phyloP scores from a whole-genome alignment of 2,888 invertebrate species.

The Deilephila porcellus region DNA sequence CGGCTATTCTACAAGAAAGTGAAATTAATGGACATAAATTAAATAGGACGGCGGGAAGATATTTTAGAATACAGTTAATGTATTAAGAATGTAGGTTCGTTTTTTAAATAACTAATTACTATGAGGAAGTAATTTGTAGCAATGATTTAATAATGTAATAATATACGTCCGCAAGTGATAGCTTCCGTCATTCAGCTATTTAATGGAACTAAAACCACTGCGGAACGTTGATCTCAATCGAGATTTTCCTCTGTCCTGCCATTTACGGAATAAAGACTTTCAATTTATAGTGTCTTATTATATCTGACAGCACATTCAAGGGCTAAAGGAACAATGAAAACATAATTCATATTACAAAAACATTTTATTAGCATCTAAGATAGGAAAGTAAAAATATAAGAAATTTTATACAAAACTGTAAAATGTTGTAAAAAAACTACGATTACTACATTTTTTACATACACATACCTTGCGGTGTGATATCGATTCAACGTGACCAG shows the following conservation, averaged over 20 bases:
- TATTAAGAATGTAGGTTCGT: not conserved
- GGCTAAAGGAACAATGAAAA: constrained; percentile 32
- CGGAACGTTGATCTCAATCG: constrained; percentile 19
- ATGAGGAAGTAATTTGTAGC: not conserved
- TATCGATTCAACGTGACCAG: constrained; percentile 63
- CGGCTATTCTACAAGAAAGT: constrained; percentile 10
- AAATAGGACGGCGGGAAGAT: not conserved
- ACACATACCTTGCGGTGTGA: constrained; percentile 62
- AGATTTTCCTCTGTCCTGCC: constrained; percentile 20
- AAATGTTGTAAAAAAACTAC: constrained; percentile 75
- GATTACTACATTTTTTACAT: constrained; percentile 71
- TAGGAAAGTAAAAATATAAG: constrained; percentile 85
- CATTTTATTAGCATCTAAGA: constrained; percentile 84
- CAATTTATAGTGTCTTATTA: constrained; percentile 20
- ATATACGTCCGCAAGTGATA: not conserved
- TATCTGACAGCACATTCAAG: constrained; percentile 11
- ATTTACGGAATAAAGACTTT: constrained; percentile 21
- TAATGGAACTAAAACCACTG: constrained; percentile 12
- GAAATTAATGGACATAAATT: not conserved
- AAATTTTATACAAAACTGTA: constrained; percentile 81
- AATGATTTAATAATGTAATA: not conserved
- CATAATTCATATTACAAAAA: constrained; percentile 68
- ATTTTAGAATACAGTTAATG: not conserved
- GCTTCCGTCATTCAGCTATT: constrained; percentile 19
- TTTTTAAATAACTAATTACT: not conserved